These are phyloP conservation scores for Spilosoma lubricipeda DNA, from an alignment of 2,888 invertebrate genomes.

Conservation along the genomic window DNA sequence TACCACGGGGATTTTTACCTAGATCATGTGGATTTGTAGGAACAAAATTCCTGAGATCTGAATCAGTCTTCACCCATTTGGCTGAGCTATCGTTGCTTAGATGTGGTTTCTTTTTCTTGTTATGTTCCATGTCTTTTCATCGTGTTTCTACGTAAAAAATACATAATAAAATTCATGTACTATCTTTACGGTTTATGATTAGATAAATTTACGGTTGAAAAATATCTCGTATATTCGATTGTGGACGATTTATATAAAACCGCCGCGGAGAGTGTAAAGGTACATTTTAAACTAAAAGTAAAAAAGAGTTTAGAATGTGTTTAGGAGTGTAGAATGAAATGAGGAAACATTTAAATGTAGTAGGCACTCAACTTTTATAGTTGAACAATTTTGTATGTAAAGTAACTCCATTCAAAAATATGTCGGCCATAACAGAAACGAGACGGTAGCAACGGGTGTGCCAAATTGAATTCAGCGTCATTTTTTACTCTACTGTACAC, in stretches of 20 bases:
- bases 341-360: slow-evolving; percentile 5
- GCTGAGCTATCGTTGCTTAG: neutral
- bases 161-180: neutral
- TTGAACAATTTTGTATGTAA: slow-evolving; percentile 12
- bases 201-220: neutral
- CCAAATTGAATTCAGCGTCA: slow-evolving; percentile 53
- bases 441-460: slow-evolving; percentile 50
- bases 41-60: neutral
- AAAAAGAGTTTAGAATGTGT: neutral
- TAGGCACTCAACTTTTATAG: slow-evolving; percentile 25
- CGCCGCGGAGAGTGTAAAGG: neutral
- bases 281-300: neutral
- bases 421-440: slow-evolving; percentile 29
- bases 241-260: neutral
- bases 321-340: slow-evolving; percentile 37
- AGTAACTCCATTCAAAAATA: slow-evolving; percentile 29
- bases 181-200: neutral
- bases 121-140: neutral
- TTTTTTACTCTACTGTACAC: slow-evolving; percentile 46
- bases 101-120: neutral
- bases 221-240: neutral
- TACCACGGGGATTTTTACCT: neutral
- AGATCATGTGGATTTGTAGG: neutral
- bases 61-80: neutral
- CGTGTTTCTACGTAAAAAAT: neutral